Evolutionary conservation across 1,140 invertebrate species (phyloP), one percentile per base, ranked within the genome.

Genomic region (Hylaeus volcanicus): DNA sequence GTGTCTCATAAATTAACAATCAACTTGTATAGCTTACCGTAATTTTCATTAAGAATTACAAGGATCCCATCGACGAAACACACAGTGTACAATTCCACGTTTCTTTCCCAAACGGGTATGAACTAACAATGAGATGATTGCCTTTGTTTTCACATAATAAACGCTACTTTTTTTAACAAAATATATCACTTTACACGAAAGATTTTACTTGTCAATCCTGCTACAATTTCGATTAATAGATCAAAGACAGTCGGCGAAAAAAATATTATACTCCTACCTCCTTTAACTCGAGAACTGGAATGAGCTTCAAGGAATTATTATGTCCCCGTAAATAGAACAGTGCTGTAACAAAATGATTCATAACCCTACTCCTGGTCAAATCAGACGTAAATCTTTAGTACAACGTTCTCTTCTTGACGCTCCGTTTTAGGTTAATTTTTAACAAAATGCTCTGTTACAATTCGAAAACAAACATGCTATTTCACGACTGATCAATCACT

Each of bases 311-410:
- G 60, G 26, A 72, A 43, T 45, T 48, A 43, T 11, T 55, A 56
- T 39, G 60, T 64, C 60, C 58, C 69, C 70, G 63, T 65, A 58
- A 65, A 73, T 65, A 73, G 64, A 9, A 37, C 77, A 79, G 77
- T 79, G 69, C 51, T 53, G 70, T 79, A 73, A 51, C 70, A 45
- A 79, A 53, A 45, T 14, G 14, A 39, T 37, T 15, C 26, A 11
- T 64, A 43, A 12, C 70, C 77, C 26, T 1, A 37, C 4, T 8
- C 58, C 6, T 72, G 37, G 51, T 14, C 37, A 53, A 26, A 61
- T 14, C 5, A 48, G 5, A 26, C n/a, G 6, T 15, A 0, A 26
- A 48, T 26, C 2, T 65, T 6, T 6, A 5, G 5, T 60, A 5
- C 5, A 1, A 64, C 41, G 12, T 11, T 39, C 26, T 12, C 3